Evolutionary conservation across 2,888 invertebrate species (phyloP), one percentile per base, ranked within the genome.

Genomic region (Eupelmus urozonus): DNA sequence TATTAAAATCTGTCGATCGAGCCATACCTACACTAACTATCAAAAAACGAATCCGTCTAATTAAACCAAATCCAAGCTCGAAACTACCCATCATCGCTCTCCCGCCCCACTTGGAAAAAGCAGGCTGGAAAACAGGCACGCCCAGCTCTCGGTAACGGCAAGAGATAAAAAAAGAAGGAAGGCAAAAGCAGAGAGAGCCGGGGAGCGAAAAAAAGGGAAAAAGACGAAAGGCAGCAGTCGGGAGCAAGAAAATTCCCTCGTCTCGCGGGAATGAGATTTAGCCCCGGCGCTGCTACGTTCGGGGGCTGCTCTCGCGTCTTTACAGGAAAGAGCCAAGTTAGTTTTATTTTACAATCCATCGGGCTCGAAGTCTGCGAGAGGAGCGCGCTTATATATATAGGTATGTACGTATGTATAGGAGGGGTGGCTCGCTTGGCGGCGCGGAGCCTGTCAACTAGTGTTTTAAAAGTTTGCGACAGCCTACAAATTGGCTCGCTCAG

Each of bases 311-410:
- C 51, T 49, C 55, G 66, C 66, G 72, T 80, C 65, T 67, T 77
- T 75, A 73, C 73, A 18, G 83, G 83, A 87, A 85, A 87, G 87
- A 87, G 89, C 86, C 87, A 87, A 89, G 88, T 88, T 88, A 88
- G 89, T 89, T 89, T 89, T 89, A 89, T 89, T 89, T 89, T 89
- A 89, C 89, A 89, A 89, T 88, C 88, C 89, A 89, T 89, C 89
- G 88, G 13, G 84, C 83, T 80, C 82, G 77, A 80, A 80, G 82
- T 82, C 81, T 82, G 83, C 78, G 83, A 83, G 85, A 85, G 85
- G 82, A 16, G 20, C 65, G 55, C 65, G 13, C 29, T 18, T 18
- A 20, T 18, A 67, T 25, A 11, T 34, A 34, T 59, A 59, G 29
- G 29, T 34, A 59, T 57, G 83, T 82, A 81, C 80, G 76, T 77